Conservation (phyloP, 2,888 invertebrate species). For the Pycnomerus fuliginosus region DNA sequence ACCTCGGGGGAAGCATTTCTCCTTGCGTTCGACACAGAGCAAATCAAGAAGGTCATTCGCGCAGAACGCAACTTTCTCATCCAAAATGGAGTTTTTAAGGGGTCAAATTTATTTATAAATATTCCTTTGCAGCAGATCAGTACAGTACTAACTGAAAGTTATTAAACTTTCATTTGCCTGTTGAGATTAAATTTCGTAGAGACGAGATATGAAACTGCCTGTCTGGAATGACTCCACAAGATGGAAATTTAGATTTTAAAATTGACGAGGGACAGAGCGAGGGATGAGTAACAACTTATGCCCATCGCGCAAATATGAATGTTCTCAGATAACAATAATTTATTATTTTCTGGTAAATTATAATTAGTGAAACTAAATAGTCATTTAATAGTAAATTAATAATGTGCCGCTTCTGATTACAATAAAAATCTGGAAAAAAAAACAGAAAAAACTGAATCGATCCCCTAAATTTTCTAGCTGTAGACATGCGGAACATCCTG, state of each 20-base stretch:
- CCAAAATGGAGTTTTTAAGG: constrained; percentile 21
- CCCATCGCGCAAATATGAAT: too few relatives aligned
- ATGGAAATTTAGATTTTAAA: neutral
- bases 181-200: constrained; percentile 18
- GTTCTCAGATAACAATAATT: too few relatives aligned
- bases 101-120: constrained; percentile 20
- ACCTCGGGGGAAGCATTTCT: constrained; percentile 22
- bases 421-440: too few relatives aligned
- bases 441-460: too few relatives aligned
- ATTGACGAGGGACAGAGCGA: neutral
- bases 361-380: too few relatives aligned
- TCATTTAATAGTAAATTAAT: too few relatives aligned
- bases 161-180: constrained; percentile 15
- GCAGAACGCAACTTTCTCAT: constrained; percentile 24
- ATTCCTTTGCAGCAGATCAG: constrained; percentile 20
- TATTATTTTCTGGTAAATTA: too few relatives aligned
- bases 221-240: neutral
- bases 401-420: too few relatives aligned
- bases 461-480: too few relatives aligned
- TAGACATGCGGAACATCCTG: too few relatives aligned
- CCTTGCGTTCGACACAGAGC: constrained; percentile 26
- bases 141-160: too few relatives aligned
- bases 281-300: too few relatives aligned
- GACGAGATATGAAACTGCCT: constrained; percentile 13
- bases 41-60: constrained; percentile 27